Evolutionary conservation across 2,113 vertebrate species (phyloP).

Genomic region (Canis aureus): DNA sequence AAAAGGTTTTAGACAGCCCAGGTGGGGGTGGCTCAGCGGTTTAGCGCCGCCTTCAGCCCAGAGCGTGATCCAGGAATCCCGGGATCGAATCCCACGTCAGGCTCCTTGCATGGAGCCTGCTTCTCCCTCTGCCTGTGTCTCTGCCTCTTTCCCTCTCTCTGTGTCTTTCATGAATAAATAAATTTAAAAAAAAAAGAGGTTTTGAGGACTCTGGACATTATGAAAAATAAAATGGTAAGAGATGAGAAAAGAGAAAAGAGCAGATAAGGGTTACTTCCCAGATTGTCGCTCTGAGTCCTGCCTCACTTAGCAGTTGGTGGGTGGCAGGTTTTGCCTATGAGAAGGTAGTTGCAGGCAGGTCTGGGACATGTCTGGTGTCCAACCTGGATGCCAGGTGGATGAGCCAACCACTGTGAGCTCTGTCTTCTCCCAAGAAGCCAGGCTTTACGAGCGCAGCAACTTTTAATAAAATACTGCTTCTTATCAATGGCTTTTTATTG

Average conservation of each 20-base stretch:
- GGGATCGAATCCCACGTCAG: too few species aligned
- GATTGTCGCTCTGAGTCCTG: neutral
- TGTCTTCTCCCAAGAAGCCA: neutral
- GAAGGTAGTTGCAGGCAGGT: neutral
- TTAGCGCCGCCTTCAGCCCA: too few species aligned
- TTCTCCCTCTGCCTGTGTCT: too few species aligned
- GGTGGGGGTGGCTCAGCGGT: too few species aligned
- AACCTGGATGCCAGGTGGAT: too few species aligned
- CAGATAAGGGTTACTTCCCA: neutral
- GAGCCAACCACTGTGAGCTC: neutral
- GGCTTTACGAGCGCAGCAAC: neutral
- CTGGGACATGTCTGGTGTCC: too few species aligned
- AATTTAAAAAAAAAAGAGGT: neutral
- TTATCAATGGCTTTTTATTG: slow-evolving; percentile 28
- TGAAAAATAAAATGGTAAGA: neutral
- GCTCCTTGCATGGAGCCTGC: too few species aligned
- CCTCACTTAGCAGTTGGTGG: neutral
- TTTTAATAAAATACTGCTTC: neutral
- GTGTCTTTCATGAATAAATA: too few species aligned
- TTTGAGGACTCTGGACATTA: slow-evolving; percentile 6
- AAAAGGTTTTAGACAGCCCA: neutral
- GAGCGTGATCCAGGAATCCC: too few species aligned
- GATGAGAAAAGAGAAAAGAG: neutral
- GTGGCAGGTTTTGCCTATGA: neutral
- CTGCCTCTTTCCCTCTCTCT: too few species aligned